Evolutionary conservation across 2,113 vertebrate genomes (phyloP), one percentile per base, ranked within the genome.

Genomic region (Pomatostomus ruficeps): DNA sequence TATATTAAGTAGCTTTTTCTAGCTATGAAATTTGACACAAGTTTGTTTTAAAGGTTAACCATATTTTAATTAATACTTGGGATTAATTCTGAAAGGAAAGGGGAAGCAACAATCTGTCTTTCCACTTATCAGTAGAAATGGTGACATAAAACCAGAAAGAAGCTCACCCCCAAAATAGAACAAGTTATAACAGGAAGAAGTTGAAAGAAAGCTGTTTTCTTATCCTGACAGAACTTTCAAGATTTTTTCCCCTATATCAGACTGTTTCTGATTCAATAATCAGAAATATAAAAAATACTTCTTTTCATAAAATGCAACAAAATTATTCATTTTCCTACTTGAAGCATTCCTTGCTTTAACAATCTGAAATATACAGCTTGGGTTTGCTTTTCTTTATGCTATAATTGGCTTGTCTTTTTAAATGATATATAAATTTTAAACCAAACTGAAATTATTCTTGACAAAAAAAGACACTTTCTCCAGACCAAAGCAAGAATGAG

Each of bases 51-150:
- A 95, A 94, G 76, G 86, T 92, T 86, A 93, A 86, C 51, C 19
- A 77, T 62, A 74, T 81, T 93, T 95, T 91, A 94, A 93, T 88
- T 85, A 92, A 84, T 90, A 88, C 72, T 84, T 77, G 29, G 28
- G 89, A 93, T 74, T 63, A 84, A 80, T 89, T n/a, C 76, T 78
- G 59, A 77, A 88, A 80, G 13, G 38, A 88, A 80, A 77, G 51
- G 59, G 59, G 55, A 94, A 86, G 55, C 33, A 88, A 92, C 63
- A 74, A 65, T 85, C 88, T 89, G 45, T 88, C 74, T 91, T 62
- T 85, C 52, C 24, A 83, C 21, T 78, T 88, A 28, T 20, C 63
- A 58, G 55, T 67, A 45, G 29, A 94, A 91, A 73, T 16, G 13
- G 46, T 76, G 54, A 85, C 71, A 73, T 62, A 85, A 93, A 88